A percentile compares a stretch with the other conserved stretches of the same genome.
These are phyloP conservation scores for Muraenolepis orangiensis DNA, from an alignment of 2,797 vertebrate genomes.

Conservation along the genomic window DNA sequence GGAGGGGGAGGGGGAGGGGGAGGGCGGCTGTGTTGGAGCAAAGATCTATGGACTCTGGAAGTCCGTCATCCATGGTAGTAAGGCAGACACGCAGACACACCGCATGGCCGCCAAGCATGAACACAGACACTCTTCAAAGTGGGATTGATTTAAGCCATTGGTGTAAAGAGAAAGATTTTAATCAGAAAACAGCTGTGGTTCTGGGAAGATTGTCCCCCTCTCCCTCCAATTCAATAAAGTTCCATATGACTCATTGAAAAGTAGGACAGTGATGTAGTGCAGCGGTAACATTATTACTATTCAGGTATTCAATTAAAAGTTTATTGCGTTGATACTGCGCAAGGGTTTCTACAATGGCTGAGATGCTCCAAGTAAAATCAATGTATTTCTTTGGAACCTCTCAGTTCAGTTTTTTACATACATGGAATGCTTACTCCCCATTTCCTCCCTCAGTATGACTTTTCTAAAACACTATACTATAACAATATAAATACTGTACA, in stretches of 20 bases:
- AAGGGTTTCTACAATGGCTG: not conserved
- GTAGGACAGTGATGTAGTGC: not conserved
- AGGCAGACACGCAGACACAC: not conserved
- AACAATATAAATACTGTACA: no score
- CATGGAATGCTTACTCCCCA: no score
- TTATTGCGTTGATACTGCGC: not conserved
- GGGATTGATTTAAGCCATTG: not conserved
- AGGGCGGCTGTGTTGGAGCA: constrained; percentile 5
- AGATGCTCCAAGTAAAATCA: not conserved
- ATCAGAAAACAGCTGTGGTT: not conserved
- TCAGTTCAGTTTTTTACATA: no score
- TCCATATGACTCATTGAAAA: no score
- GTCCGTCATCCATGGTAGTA: not conserved
- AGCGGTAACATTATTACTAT: not conserved
- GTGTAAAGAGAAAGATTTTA: not conserved
- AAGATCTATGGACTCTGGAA: not conserved
- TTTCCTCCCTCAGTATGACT: no score
- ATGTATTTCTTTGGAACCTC: no score
- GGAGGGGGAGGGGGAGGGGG: not conserved
- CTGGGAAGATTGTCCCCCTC: not conserved
- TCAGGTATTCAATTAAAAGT: not conserved
- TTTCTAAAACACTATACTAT: no score
- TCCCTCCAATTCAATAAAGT: not conserved
- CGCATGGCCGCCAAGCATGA: not conserved
- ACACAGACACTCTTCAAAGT: not conserved